A percentile compares a stretch with the other conserved stretches of the same genome.
Evolutionary conservation across 2,797 vertebrate species (phyloP).

Genomic region (Acestrorhynchus altus): DNA sequence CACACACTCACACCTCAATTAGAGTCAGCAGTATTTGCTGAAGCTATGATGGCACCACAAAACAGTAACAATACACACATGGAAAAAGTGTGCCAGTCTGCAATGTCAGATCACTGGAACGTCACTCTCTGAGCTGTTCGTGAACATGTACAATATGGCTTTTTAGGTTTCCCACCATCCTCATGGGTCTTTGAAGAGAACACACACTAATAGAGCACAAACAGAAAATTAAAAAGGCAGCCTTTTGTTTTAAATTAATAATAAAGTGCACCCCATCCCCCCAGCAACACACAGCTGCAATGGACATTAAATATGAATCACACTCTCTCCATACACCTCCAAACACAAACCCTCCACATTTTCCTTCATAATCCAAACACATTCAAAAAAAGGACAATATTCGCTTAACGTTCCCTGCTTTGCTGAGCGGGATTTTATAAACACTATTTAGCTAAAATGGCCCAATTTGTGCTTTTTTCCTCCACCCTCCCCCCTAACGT

Average conservation of each 20-base stretch:
- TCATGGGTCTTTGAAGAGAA: background rate
- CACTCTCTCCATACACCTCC: constrained; percentile 62
- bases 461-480: constrained; percentile 89
- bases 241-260: constrained; percentile 58
- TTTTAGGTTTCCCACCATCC: constrained; percentile 35
- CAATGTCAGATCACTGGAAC: constrained; percentile 21
- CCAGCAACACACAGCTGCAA: constrained; percentile 45
- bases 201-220: constrained; percentile 37
- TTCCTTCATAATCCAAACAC: constrained; percentile 63
- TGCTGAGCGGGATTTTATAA: constrained; percentile 64
- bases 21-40: constrained; percentile 29
- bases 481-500: constrained; percentile 43
- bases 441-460: constrained; percentile 88
- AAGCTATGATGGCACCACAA: constrained; percentile 18
- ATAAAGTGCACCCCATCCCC: constrained; percentile 53
- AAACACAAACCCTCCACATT: constrained; percentile 15
- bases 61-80: constrained; percentile 35
- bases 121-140: constrained; percentile 29
- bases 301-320: constrained; percentile 73
- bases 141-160: constrained; percentile 52
- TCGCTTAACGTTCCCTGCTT: constrained; percentile 13
- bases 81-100: constrained; percentile 41
- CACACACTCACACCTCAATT: constrained; percentile 23
- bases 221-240: constrained; percentile 45
- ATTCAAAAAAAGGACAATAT: constrained; percentile 18